Percentiles rank a stretch among this genome's conserved stretches.
phyloP scores from a whole-genome alignment of 2,797 vertebrate genomes.

The Hemibagrus guttatus region DNA sequence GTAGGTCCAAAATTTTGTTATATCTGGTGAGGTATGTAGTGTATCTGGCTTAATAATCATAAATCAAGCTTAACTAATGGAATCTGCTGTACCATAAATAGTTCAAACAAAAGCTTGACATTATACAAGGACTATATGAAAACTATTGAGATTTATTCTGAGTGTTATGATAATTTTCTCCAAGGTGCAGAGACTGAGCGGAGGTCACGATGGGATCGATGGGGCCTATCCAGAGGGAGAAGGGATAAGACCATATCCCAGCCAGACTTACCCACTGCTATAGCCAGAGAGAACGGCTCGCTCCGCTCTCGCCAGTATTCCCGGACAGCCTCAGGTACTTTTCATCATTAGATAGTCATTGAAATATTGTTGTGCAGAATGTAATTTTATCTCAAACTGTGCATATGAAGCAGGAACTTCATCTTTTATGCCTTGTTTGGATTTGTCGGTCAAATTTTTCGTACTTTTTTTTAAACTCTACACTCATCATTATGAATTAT shows the following conservation, averaged over 20 bases:
- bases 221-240: conserved; percentile 86
- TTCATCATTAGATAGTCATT: neutral
- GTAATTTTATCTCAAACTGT: neutral
- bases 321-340: conserved; percentile 85
- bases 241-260: conserved; percentile 89
- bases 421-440: neutral
- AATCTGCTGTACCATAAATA: neutral
- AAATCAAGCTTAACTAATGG: neutral
- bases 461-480: neutral
- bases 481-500: conserved; percentile 7
- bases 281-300: conserved; percentile 82
- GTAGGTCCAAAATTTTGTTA: neutral
- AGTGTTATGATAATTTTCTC: neutral
- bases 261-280: conserved; percentile 86
- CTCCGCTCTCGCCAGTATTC: conserved; percentile 77
- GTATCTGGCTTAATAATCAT: neutral
- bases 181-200: conserved; percentile 73
- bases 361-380: neutral
- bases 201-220: conserved; percentile 89
- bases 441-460: neutral
- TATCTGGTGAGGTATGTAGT: neutral
- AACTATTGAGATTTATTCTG: neutral
- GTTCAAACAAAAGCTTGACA: neutral
- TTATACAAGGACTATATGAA: neutral
- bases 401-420: neutral